Conservation (phyloP, 2,888 invertebrate species). For the Nemotelus pantherinus region DNA sequence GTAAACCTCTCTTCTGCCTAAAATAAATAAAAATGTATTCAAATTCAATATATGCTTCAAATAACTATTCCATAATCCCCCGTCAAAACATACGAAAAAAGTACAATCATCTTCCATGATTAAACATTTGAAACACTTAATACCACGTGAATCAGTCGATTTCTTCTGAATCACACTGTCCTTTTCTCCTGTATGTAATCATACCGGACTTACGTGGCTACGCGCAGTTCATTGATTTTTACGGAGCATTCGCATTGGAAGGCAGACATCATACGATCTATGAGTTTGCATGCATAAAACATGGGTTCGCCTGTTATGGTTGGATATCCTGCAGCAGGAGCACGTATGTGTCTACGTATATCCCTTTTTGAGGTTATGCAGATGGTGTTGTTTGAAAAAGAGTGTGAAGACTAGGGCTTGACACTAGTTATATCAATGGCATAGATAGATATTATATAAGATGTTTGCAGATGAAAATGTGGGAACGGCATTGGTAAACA, state of each 20-base stretch:
- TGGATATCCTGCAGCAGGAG: constrained; percentile 31
- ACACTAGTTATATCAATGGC: background rate
- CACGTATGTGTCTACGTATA: background rate
- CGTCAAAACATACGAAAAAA: no score
- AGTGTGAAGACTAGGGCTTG: background rate
- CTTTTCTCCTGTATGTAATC: no score
- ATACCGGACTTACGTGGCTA: no score
- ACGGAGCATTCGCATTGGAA: constrained; percentile 43
- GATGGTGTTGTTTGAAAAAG: constrained; percentile 7
- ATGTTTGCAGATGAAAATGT: background rate
- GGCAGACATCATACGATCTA: constrained; percentile 40
- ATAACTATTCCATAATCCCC: no score
- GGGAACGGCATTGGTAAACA: no score
- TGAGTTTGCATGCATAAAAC: constrained; percentile 16
- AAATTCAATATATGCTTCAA: no score
- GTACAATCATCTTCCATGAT: no score
- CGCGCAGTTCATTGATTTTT: constrained; percentile 37
- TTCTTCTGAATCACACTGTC: no score
- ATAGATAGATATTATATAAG: constrained; percentile 13
- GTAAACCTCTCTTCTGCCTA: no score
- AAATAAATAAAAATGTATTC: no score
- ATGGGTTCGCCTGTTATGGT: background rate
- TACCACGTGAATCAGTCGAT: no score
- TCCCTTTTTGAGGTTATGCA: constrained; percentile 39
- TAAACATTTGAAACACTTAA: no score